Conservation (phyloP, 2,113 vertebrate genomes). For the Rhea pennata region DNA sequence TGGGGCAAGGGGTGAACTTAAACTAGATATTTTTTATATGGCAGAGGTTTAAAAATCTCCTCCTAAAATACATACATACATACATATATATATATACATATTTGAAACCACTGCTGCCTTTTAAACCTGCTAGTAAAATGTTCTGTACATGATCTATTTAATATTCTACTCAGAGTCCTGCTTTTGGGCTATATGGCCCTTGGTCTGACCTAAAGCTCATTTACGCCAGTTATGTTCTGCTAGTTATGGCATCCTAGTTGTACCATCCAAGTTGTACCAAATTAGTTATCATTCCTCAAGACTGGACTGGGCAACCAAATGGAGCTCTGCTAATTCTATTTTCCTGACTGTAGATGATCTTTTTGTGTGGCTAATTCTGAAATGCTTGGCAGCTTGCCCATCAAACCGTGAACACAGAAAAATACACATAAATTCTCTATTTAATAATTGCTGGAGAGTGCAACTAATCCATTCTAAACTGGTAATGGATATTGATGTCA, state of each 20-base stretch:
- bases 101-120: background rate
- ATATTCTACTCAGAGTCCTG: fast-evolving
- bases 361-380: constrained; percentile 5
- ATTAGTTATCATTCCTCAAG: background rate
- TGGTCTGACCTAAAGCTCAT: background rate
- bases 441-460: constrained; percentile 30
- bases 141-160: background rate
- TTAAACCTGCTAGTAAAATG: background rate
- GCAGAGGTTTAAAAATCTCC: background rate
- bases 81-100: too few relatives aligned
- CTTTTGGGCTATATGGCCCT: background rate
- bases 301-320: background rate
- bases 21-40: background rate
- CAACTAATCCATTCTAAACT: constrained; percentile 33
- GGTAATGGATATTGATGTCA: constrained; percentile 42
- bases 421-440: constrained; percentile 24
- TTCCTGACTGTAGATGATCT: background rate
- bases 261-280: fast-evolving
- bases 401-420: background rate
- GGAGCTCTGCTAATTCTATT: background rate
- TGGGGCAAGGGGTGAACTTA: too few relatives aligned
- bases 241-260: fast-evolving
- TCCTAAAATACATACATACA: background rate
- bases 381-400: constrained; percentile 43
- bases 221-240: background rate